These are phyloP conservation scores for Agapetus fuscipes DNA, from an alignment of 2,888 invertebrate genomes.

Conservation along the genomic window DNA sequence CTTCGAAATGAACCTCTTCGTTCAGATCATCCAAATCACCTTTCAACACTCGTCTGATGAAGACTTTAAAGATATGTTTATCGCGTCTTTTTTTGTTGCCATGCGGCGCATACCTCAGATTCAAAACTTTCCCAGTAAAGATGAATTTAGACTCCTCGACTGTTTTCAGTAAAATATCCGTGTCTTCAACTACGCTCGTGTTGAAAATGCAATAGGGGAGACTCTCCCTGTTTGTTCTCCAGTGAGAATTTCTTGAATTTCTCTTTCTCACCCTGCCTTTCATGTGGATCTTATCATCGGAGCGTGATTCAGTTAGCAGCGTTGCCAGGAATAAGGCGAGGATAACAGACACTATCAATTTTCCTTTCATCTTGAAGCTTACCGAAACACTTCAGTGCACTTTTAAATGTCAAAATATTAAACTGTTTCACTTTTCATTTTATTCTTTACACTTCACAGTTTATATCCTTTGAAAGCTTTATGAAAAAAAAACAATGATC, in stretches of 20 bases:
- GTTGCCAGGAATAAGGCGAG: neutral
- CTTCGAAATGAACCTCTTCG: slow-evolving; percentile 34
- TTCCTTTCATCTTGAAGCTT: no score
- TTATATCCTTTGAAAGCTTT: no score
- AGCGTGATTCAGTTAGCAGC: neutral
- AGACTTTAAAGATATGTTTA: slow-evolving; percentile 35
- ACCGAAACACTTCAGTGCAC: no score
- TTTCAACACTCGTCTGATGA: slow-evolving; percentile 39
- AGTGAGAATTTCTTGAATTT: slow-evolving; percentile 24
- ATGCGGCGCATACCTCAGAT: slow-evolving; percentile 27
- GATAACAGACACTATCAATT: no score
- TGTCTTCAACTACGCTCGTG: slow-evolving; percentile 42
- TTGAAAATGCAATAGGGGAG: slow-evolving; percentile 42
- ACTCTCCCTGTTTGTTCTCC: slow-evolving; percentile 36
- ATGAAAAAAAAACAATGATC: no score
- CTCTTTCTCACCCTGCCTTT: slow-evolving; percentile 43
- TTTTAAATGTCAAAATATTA: no score
- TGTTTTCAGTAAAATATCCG: slow-evolving; percentile 43
- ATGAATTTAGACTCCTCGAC: slow-evolving; percentile 43
- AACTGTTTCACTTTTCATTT: no score
- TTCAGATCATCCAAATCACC: slow-evolving; percentile 37
- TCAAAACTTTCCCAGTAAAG: slow-evolving; percentile 44
- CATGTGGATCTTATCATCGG: slow-evolving; percentile 29
- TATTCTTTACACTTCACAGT: no score
- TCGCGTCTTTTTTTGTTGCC: slow-evolving; percentile 30